These are phyloP conservation scores for Stegostoma tigrinum DNA, from an alignment of 2,113 vertebrate genomes.

Conservation along the genomic window DNA sequence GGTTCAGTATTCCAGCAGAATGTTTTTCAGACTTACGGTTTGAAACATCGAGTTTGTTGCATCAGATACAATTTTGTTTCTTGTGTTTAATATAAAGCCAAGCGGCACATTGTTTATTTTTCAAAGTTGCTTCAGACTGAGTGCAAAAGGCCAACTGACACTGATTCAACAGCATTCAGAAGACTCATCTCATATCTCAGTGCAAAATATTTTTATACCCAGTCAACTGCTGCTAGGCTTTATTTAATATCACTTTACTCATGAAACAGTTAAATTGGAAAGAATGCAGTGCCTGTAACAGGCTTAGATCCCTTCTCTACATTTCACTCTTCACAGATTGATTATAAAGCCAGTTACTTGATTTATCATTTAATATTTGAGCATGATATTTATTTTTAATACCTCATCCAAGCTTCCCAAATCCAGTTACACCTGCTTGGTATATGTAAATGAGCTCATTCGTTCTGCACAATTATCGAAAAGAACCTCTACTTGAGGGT, in stretches of 20 bases:
- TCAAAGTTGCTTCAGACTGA: not conserved
- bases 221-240: not conserved
- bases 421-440: not conserved
- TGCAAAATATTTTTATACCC: conserved; percentile 1
- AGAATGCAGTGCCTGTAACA: not conserved
- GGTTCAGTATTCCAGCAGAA: not conserved
- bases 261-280: not conserved
- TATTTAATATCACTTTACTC: not conserved
- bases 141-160: not conserved
- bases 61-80: not conserved
- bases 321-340: not conserved
- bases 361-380: not conserved
- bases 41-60: not conserved
- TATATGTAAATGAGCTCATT: not conserved
- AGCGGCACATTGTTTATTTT: not conserved
- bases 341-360: not conserved
- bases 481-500: not conserved
- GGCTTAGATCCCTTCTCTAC: not conserved
- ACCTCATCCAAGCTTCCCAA: not conserved
- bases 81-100: not conserved
- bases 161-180: not conserved
- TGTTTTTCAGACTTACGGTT: not conserved
- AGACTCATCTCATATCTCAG: not conserved
- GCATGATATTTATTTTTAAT: not conserved
- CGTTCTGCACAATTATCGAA: not conserved